Conservation (phyloP, 2,888 invertebrate genomes). For the Oligia latruncula region DNA sequence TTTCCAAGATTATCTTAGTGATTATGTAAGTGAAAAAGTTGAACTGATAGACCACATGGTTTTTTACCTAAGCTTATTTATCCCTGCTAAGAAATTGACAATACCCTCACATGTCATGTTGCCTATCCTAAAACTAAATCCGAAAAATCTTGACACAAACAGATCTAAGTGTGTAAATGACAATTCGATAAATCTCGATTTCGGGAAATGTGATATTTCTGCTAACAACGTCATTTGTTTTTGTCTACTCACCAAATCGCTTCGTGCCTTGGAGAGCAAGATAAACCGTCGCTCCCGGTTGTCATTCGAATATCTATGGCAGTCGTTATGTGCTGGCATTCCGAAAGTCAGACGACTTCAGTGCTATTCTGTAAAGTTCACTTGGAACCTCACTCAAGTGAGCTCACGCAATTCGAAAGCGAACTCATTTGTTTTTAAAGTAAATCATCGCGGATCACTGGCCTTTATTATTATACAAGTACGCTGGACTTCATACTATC, state of each 20-base stretch:
- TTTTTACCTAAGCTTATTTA: too few species aligned
- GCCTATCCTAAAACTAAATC: not conserved
- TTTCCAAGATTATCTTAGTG: too few species aligned
- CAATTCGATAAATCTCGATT: not conserved
- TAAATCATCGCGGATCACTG: too few species aligned
- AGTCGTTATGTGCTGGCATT: not conserved
- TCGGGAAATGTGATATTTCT: conserved; percentile 5
- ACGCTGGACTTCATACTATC: too few species aligned
- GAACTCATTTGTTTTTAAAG: conserved; percentile 2
- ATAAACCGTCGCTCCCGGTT: not conserved
- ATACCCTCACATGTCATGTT: not conserved
- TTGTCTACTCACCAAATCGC: conserved; percentile 10
- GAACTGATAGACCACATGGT: not conserved
- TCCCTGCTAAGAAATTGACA: not conserved
- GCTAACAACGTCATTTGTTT: conserved; percentile 14
- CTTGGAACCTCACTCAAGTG: not conserved
- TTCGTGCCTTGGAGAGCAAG: conserved; percentile 4
- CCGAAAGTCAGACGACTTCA: not conserved
- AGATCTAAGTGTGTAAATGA: conserved; percentile 1
- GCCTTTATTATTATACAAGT: too few species aligned
- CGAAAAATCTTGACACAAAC: not conserved
- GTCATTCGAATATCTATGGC: not conserved
- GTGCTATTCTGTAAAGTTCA: not conserved
- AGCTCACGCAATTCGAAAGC: not conserved
- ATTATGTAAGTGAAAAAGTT: not conserved